Evolutionary conservation across 2,888 invertebrate genomes (phyloP).

Genomic region (Argyra leucocephala): DNA sequence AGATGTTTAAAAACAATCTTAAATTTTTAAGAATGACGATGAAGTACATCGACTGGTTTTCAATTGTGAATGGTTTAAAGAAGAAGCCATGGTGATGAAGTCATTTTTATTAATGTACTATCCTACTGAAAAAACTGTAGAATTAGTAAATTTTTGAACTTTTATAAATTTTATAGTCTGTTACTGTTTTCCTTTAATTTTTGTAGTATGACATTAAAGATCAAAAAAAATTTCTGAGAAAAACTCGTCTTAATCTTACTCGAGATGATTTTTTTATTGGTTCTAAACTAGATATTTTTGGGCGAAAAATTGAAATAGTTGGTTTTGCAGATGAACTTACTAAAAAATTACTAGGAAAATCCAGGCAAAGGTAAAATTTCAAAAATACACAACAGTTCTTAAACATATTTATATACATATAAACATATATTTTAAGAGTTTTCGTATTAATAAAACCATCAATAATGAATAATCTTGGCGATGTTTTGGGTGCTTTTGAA

Average conservation of each 20-base stretch:
- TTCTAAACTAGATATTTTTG: conserved; percentile 61
- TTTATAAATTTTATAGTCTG: not conserved
- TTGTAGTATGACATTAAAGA: conserved; percentile 53
- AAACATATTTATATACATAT: not conserved
- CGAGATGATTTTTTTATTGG: conserved; percentile 64
- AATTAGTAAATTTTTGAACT: conserved; percentile 52
- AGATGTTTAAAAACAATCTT: no score
- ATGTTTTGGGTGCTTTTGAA: conserved; percentile 59
- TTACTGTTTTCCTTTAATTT: conserved; percentile 11
- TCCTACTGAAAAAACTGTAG: conserved; percentile 66
- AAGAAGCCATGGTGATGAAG: conserved; percentile 61
- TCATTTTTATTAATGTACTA: conserved; percentile 69
- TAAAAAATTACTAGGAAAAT: conserved; percentile 45
- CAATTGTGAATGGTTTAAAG: conserved; percentile 80
- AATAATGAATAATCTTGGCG: conserved; percentile 58
- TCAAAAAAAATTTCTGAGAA: conserved; percentile 55
- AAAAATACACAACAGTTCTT: not conserved
- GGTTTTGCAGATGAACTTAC: conserved; percentile 65
- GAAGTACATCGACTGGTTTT: conserved; percentile 41
- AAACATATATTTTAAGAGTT: conserved; percentile 47
- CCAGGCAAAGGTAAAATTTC: conserved; percentile 52
- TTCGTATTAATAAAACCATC: conserved; percentile 71
- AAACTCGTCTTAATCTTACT: conserved; percentile 57
- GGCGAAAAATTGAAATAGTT: conserved; percentile 61
- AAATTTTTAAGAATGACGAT: not conserved